These are phyloP conservation scores for Gymnocephalus cernua DNA, from an alignment of 2,113 vertebrate genomes.

Conservation along the genomic window DNA sequence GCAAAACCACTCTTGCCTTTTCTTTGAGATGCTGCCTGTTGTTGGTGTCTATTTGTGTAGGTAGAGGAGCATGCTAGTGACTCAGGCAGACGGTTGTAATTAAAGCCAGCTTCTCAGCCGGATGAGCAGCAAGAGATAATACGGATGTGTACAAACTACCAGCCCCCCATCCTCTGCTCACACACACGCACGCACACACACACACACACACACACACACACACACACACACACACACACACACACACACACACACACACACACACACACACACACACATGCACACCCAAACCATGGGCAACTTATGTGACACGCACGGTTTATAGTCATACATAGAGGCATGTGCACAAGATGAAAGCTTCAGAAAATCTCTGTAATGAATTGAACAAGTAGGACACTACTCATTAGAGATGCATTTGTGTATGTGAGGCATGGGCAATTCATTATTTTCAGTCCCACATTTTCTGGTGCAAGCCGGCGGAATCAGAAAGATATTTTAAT, in stretches of 20 bases:
- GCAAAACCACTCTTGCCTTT: constrained; percentile 63
- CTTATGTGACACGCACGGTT: constrained; percentile 66
- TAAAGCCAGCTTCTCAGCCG: constrained; percentile 74
- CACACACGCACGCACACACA: neutral
- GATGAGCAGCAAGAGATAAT: constrained; percentile 74
- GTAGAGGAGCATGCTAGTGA: constrained; percentile 68
- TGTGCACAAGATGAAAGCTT: constrained; percentile 71
- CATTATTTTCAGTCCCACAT: constrained; percentile 64
- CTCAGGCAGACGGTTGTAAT: constrained; percentile 78
- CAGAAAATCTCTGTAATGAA: constrained; percentile 72
- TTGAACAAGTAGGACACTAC: constrained; percentile 78
- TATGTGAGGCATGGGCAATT: constrained; percentile 45
- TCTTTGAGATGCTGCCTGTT: constrained; percentile 69
- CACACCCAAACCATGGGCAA: constrained; percentile 37
- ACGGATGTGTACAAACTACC: constrained; percentile 69
- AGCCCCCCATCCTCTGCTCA: constrained; percentile 5
- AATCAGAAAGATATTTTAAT: constrained; percentile 61
- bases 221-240: neutral
- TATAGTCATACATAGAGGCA: constrained; percentile 50
- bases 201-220: constrained; percentile 27
- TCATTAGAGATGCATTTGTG: constrained; percentile 78
- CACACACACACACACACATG: constrained; percentile 27
- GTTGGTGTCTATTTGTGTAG: constrained; percentile 69
- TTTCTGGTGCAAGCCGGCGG: constrained; percentile 35
- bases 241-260: constrained; percentile 8